Evolutionary conservation across 2,888 invertebrate species (phyloP), one percentile per base, ranked within the genome.

Genomic region (Alsophila aescularia): DNA sequence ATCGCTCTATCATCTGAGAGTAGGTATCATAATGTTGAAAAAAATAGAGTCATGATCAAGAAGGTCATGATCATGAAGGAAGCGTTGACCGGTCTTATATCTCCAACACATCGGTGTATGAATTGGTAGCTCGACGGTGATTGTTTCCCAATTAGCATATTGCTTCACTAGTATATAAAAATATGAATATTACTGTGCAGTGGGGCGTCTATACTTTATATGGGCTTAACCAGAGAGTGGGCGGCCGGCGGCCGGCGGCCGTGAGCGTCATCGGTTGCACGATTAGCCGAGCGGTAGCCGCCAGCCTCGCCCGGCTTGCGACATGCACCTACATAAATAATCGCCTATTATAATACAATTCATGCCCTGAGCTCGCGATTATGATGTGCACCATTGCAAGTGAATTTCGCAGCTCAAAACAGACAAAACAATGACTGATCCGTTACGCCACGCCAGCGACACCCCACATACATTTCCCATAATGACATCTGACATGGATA

Each of bases 201-300:
- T 80, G 78, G 79, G 81, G 75, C 73, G 69, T 73, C 76, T 79
- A 81, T 80, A 81, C 90, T 89, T 73, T 86, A 90, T 89, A 90
- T 87, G 90, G 90, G 75, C 76, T 88, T 89, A 87, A 89, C 79
- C 72, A 70, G 78, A 81, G 85, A 87, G 90, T 91, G 89, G 90
- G 90, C 80, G 90, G 90, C 77, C 76, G 90, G 90, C 80, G 90
- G 90, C 77, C 76, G 90, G 69, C 84, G 90, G 81, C 90, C 90
- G 77, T 90, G 90, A 90, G 86, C 82, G 73, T 79, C 68, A 73
- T 58, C 62, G 76, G 80, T 79, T 75, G 85, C 81, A 78, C 83
- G 87, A 81, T 83, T 83, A 85, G 85, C 79, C 74, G 75, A 75
- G 62, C 66, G 66, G 63, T 69, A 66, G 62, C 66, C 64, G 60